These are phyloP conservation scores for Axinella damicornis DNA, from an alignment of 37 sponge, comb jelly and placozoan species.

Conservation along the genomic window DNA sequence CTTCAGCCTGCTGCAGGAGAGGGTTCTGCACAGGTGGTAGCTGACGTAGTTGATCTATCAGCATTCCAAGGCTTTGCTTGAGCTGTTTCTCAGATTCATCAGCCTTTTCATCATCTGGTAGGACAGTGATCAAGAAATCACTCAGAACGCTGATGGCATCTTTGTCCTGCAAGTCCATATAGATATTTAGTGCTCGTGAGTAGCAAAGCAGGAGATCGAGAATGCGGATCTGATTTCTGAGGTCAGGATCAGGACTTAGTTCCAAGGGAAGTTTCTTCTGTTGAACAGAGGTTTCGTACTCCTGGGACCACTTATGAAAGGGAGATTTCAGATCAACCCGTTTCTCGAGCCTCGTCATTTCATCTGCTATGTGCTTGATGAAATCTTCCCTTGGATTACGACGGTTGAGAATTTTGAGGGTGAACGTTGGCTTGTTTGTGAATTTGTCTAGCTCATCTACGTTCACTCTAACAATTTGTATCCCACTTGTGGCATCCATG, in stretches of 20 bases:
- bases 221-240: neutral
- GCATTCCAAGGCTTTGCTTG: neutral
- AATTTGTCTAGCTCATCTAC: conserved; percentile 30
- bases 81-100: conserved; percentile 17
- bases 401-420: neutral
- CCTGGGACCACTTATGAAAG: neutral
- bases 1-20: conserved; percentile 24
- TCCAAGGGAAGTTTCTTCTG: conserved; percentile 12
- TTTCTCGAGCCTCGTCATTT: conserved; percentile 27
- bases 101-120: conserved; percentile 45
- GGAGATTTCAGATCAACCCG: neutral
- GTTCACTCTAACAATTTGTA: conserved; percentile 33
- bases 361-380: neutral
- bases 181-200: conserved; percentile 5
- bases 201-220: neutral
- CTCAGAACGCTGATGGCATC: conserved; percentile 59
- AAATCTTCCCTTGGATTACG: conserved; percentile 40
- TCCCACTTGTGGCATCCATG: conserved; percentile 69
- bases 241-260: neutral
- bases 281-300: conserved; percentile 21
- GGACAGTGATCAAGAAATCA: neutral
- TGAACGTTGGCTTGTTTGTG: conserved; percentile 10
- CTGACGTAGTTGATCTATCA: neutral
- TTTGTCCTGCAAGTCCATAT: conserved; percentile 46
- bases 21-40: conserved; percentile 42